Percentiles rank a stretch among this genome's conserved stretches.
These are phyloP conservation scores for Sitobion miscanthi DNA, from an alignment of 1,140 invertebrate genomes.

Conservation along the genomic window DNA sequence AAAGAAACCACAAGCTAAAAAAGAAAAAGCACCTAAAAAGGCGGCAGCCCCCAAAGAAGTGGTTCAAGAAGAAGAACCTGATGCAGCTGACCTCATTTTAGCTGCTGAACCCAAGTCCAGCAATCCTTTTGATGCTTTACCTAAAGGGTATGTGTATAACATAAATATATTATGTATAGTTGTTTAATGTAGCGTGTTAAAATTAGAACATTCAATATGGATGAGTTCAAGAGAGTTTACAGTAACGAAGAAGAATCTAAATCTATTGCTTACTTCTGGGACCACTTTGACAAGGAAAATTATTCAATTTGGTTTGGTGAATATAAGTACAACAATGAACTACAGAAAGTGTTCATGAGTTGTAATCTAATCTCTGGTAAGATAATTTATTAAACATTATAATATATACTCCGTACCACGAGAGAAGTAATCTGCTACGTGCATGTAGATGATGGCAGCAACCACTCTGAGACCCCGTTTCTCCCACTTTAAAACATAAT, in stretches of 20 bases:
- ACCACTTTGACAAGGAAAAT: constrained; percentile 95
- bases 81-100: constrained; percentile 73
- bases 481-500: too few species aligned
- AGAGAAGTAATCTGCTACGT: too few species aligned
- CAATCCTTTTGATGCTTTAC: constrained; percentile 90
- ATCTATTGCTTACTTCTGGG: constrained; percentile 98
- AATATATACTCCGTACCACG: too few species aligned
- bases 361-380: constrained; percentile 90
- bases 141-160: constrained; percentile 74
- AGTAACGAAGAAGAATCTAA: constrained; percentile 94
- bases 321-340: constrained; percentile 95
- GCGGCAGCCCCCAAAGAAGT: constrained; percentile 66
- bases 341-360: constrained; percentile 93
- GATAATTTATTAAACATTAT: constrained; percentile 53
- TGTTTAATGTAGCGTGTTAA: constrained; percentile 57
- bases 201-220: constrained; percentile 86
- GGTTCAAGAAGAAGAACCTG: constrained; percentile 70
- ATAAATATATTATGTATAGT: background rate
- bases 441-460: too few species aligned
- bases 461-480: too few species aligned
- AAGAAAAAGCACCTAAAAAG: constrained; percentile 68
- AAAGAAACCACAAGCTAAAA: constrained; percentile 70
- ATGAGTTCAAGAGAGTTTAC: constrained; percentile 96
- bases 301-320: constrained; percentile 98
- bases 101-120: constrained; percentile 82